Percentiles rank a stretch among this genome's conserved stretches.
phyloP scores from a whole-genome alignment of 2,888 invertebrate genomes.

The Andrena haemorrhoa region DNA sequence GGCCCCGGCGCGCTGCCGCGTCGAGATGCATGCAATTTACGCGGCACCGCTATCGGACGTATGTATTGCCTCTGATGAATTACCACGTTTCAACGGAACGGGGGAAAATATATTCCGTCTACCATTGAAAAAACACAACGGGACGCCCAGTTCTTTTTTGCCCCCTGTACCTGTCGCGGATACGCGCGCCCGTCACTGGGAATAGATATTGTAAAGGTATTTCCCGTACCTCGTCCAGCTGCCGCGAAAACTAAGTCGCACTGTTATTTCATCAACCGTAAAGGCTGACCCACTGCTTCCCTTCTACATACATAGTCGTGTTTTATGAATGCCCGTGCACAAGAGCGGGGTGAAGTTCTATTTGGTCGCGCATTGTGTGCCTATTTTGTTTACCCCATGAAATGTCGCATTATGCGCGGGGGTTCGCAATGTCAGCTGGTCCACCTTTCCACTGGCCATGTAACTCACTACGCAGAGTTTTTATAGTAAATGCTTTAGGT shows the following conservation, averaged over 20 bases:
- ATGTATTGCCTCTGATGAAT: conserved; percentile 29
- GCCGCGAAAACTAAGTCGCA: conserved; percentile 22
- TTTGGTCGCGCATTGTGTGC: neutral
- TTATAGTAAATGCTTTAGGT: neutral
- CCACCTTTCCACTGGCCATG: too few species aligned
- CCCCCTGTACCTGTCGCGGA: neutral
- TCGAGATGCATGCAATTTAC: conserved; percentile 51
- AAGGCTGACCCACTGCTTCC: neutral
- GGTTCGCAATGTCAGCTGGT: too few species aligned
- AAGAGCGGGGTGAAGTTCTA: neutral
- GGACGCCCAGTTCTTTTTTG: neutral
- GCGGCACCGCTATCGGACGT: conserved; percentile 24
- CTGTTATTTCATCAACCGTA: conserved; percentile 9
- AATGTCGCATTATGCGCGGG: too few species aligned
- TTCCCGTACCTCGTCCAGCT: neutral
- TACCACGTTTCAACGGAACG: neutral
- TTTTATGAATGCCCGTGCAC: neutral
- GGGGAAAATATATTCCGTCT: neutral
- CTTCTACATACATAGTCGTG: too few species aligned
- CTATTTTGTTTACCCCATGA: too few species aligned
- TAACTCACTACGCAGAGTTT: neutral
- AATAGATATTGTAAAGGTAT: conserved; percentile 16
- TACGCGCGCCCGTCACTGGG: neutral
- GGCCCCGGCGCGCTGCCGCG: conserved; percentile 20
- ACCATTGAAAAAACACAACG: neutral